Conservation (phyloP, 1,140 invertebrate species). For the Notospermus geniculatus region DNA sequence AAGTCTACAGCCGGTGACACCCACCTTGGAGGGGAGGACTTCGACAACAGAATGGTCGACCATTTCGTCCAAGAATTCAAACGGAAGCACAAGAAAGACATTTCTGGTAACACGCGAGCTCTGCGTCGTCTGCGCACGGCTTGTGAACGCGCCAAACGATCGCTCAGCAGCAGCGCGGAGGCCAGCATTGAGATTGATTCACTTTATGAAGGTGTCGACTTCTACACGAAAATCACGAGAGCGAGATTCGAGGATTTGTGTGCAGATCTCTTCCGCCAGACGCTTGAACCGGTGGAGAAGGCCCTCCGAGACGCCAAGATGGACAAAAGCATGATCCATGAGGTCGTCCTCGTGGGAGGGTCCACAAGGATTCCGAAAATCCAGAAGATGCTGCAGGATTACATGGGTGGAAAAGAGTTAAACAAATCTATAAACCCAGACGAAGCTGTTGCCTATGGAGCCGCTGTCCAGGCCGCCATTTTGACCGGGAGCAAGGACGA, state of each 20-base stretch:
- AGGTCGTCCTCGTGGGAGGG: conserved; percentile 95
- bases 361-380: conserved; percentile 98
- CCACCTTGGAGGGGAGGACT: too few relatives aligned
- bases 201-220: conserved; percentile 93
- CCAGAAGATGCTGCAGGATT: conserved; percentile 89
- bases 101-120: conserved; percentile 85
- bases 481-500: conserved; percentile 61
- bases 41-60: conserved; percentile 91
- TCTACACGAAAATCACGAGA: conserved; percentile 91
- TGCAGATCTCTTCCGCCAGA: conserved; percentile 81
- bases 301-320: conserved; percentile 89
- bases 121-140: too few relatives aligned
- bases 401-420: conserved; percentile 59
- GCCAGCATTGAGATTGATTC: too few relatives aligned
- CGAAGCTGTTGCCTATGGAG: conserved; percentile 78
- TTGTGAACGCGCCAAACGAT: conserved; percentile 95
- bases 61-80: conserved; percentile 96
- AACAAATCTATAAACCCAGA: conserved; percentile 99
- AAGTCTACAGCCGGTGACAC: too few relatives aligned
- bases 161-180: conserved; percentile 89
- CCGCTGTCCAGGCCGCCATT: conserved; percentile 95
- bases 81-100: conserved; percentile 92
- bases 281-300: conserved; percentile 93
- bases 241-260: conserved; percentile 73
- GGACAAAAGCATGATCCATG: conserved; percentile 90